Base-by-base conservation (phyloP, 2,888 invertebrate genomes). In the Parochlus steinenii region DNA sequence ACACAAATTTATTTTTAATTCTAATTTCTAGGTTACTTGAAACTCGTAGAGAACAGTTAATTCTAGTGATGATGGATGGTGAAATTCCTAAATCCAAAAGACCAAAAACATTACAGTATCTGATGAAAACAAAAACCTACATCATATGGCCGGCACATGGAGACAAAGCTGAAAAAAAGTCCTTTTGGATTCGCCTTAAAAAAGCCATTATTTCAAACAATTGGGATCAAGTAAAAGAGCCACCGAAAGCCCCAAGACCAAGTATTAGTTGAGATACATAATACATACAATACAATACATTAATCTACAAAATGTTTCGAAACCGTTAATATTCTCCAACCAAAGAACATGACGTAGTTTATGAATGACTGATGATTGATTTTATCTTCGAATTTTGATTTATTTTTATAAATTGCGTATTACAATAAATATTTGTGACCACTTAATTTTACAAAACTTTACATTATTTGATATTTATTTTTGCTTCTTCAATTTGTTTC, bases 71-170 rank as follows among this genome's bases (percentile, higher is more conserved):
- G 7, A 52, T 78, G 24, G 74, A 75, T 48, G n/a, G n/a, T n/a
- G 68, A 74, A 19, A 70, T 77, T 25, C 71, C 74, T 0, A 58
- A 64, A 3, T 53, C 60, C 3, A 55, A 66, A 3, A 58, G 75
- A 2, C 72, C 73, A 0, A 72, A 68, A 44, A 69, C 69, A 0
- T 51, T 78, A 1, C 69, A 69, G 40, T 74, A 72, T 42, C 51
- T 78, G 18, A 73, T 77, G 69, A 54, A 68, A 26, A 71, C 74
- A 0, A 73, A 74, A 45, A 75, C 75, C 0, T 77, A 76, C 47
- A 67, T 77, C 12, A 65, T 69, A 7, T 78, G 77, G 76, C 72
- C 73, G 0, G 55, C 58, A 28, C 48, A 53, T 1, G 47, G 53
- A 10, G 32, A 16, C 18, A 36, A 41, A 31, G 56, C 57, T 20